Base-by-base conservation (phyloP, 1,140 invertebrate genomes). In the Heterodera carotae region DNA sequence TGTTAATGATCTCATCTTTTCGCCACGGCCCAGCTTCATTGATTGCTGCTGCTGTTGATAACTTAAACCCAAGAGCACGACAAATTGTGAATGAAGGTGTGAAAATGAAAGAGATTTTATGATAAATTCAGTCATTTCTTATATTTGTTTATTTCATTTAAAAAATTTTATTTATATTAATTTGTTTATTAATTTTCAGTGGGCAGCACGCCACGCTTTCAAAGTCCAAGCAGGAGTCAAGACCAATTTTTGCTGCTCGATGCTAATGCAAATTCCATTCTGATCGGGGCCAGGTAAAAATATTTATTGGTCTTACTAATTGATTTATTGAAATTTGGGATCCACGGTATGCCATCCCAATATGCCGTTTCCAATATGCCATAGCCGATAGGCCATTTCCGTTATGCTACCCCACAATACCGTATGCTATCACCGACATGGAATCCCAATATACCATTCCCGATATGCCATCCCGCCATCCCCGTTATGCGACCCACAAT, bases 211-310 rank as follows among this genome's bases (percentile, higher is more conserved):
- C 71, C 69, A 31, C 62, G 81, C 18, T 81, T 79, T 53, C 43
- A 76, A 31, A 80, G 76, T 31, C 75, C 80, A 8, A 60, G 31
- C 62, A 43, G 59, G 92, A 83, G 94, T 95, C 90, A 93, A 92
- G 80, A 81, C 56, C 34, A 73, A 90, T 96, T 97, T 91, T 93
- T 93, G 88, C 90, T 95, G 84, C 91, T 96, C 83, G 90, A 95
- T 84, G 90, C 92, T 85, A 93, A 95, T 89, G 93, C 92, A 83
- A 93, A 94, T 88, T 94, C 92, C 80, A 91, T 97, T 76, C 91
- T 97, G 56, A 92, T 96, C 79, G 94, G 94, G 80, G 94, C 93
- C 89, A 94, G 94, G 94, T 96, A 91, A 92, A 92, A 77, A 15
- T n/a, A 27, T 31, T 67, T 29, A 33, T 25, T 31, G 29, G n/a